phyloP scores from a whole-genome alignment of 2,797 vertebrate genomes.

The Gymnoscopelus microlampas region DNA sequence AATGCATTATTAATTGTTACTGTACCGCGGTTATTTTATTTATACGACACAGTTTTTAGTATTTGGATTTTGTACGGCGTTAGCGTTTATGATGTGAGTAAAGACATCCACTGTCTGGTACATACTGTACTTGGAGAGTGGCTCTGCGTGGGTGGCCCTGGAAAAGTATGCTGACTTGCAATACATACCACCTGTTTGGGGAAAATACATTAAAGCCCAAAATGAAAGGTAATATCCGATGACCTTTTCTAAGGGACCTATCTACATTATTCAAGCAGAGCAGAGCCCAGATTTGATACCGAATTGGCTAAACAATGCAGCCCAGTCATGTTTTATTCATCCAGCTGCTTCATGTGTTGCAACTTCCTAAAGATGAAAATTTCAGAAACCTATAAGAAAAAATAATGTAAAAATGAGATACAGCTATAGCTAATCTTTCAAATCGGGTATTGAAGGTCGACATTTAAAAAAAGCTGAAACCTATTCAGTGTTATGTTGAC shows the following conservation, averaged over 20 bases:
- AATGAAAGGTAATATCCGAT: slow-evolving; percentile 79
- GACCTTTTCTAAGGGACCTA: slow-evolving; percentile 76
- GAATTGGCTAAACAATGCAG: slow-evolving; percentile 72
- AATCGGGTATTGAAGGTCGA: slow-evolving; percentile 31
- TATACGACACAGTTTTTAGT: not conserved
- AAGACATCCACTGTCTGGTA: slow-evolving; percentile 17
- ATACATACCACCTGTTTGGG: slow-evolving; percentile 65
- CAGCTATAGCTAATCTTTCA: slow-evolving; percentile 33
- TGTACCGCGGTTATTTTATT: not conserved
- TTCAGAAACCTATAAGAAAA: slow-evolving; percentile 42
- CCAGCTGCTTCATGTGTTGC: slow-evolving; percentile 50
- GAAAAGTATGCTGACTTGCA: slow-evolving; percentile 60
- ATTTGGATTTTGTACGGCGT: not conserved
- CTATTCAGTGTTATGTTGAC: slow-evolving; percentile 33
- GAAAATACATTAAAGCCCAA: slow-evolving; percentile 73
- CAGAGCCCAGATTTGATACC: slow-evolving; percentile 64
- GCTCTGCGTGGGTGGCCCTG: slow-evolving; percentile 40
- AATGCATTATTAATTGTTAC: not conserved
- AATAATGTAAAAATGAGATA: slow-evolving; percentile 25
- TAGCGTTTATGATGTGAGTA: slow-evolving; percentile 21
- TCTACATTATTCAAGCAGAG: slow-evolving; percentile 78
- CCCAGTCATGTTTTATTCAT: slow-evolving; percentile 78
- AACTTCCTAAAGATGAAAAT: slow-evolving; percentile 60
- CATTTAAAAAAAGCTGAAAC: slow-evolving; percentile 35
- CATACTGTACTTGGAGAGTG: slow-evolving; percentile 14